These are phyloP conservation scores for Scophthalmus maximus DNA, from an alignment of 2,113 vertebrate species.

Conservation along the genomic window DNA sequence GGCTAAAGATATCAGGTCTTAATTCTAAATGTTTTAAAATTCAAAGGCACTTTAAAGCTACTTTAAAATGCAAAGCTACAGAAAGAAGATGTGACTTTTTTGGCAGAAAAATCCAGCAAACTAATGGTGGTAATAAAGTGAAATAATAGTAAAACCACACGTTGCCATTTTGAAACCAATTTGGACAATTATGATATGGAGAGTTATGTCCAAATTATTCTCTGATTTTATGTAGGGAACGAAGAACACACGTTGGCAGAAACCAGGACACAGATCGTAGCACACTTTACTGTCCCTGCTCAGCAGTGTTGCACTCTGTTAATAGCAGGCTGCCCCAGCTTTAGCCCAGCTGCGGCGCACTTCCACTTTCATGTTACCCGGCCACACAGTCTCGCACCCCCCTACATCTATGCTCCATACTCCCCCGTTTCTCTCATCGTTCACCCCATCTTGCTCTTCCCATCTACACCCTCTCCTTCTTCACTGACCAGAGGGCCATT, in stretches of 20 bases:
- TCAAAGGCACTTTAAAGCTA: no score
- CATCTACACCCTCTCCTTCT: conserved; percentile 20
- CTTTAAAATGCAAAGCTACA: no score
- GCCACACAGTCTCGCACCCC: conserved; percentile 26
- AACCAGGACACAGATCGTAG: conserved; percentile 17
- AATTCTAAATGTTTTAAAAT: no score
- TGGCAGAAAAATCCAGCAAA: no score
- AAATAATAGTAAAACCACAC: no score
- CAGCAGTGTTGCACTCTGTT: conserved; percentile 25
- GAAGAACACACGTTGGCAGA: conserved; percentile 1
- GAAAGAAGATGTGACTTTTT: no score
- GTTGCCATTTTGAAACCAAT: no score
- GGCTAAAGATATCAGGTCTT: no score
- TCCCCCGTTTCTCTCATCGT: conserved; percentile 10
- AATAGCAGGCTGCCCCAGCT: conserved; percentile 64
- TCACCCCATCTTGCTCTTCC: conserved; percentile 13
- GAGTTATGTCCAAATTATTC: no score
- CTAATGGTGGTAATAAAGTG: no score
- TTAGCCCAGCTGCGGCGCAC: conserved; percentile 58
- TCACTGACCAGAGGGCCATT: conserved; percentile 36
- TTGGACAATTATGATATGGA: no score
- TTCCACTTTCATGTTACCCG: conserved; percentile 65
- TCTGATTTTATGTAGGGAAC: not conserved
- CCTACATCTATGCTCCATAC: conserved; percentile 19
- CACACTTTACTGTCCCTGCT: conserved; percentile 26